These are phyloP conservation scores for Brachionichthys hirsutus DNA, from an alignment of 2,113 vertebrate genomes.

Conservation along the genomic window DNA sequence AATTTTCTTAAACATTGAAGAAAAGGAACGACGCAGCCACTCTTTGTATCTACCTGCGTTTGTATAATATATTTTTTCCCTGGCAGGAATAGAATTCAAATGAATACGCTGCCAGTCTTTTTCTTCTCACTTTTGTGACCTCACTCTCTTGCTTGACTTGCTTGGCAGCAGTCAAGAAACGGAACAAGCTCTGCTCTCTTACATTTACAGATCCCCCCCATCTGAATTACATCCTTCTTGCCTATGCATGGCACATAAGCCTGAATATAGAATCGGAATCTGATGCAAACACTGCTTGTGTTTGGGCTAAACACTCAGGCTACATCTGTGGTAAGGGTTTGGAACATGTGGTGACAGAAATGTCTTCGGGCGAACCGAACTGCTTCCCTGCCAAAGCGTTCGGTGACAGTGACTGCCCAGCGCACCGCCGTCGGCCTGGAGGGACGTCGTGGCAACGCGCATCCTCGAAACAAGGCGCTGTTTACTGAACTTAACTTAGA, in stretches of 20 bases:
- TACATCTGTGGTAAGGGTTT: constrained; percentile 45
- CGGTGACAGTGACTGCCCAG: constrained; percentile 19
- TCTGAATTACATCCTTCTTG: constrained; percentile 1
- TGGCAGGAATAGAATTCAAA: too few relatives aligned
- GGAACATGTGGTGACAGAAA: constrained; percentile 56
- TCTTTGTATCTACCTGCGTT: too few relatives aligned
- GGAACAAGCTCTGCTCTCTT: background rate
- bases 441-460: constrained; percentile 34
- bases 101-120: too few relatives aligned
- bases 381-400: constrained; percentile 31
- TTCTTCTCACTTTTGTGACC: too few relatives aligned
- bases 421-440: constrained; percentile 29
- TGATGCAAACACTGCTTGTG: constrained; percentile 32
- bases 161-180: background rate
- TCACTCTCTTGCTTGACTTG: too few relatives aligned
- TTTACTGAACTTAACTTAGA: constrained; percentile 34
- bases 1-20: too few relatives aligned
- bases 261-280: constrained; percentile 16
- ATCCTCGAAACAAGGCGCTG: constrained; percentile 27
- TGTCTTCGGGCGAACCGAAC: constrained; percentile 19
- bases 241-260: constrained; percentile 1
- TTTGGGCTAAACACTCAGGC: constrained; percentile 10
- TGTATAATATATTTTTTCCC: too few relatives aligned
- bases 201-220: background rate
- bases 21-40: too few relatives aligned